A percentile compares a stretch with the other conserved stretches of the same genome.
These are phyloP conservation scores for Hyperopisus bebe DNA, from an alignment of 2,113 vertebrate species.

Conservation along the genomic window DNA sequence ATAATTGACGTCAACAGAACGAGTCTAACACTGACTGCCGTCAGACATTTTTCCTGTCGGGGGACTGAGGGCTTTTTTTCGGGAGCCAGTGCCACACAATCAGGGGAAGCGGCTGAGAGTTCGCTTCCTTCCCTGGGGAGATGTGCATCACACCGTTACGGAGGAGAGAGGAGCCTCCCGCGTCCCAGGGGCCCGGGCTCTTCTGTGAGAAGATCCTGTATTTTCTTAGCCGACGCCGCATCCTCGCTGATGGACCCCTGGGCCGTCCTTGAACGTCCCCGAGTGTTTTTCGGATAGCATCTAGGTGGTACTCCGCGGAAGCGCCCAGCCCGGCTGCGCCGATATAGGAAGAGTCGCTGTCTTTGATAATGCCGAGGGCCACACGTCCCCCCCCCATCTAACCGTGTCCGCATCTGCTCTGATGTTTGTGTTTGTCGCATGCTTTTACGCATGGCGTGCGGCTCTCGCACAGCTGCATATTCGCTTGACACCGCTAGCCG, in stretches of 20 bases:
- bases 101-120: constrained; percentile 61
- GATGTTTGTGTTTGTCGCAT: background rate
- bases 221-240: constrained; percentile 40
- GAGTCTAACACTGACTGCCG: constrained; percentile 19
- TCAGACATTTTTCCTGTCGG: constrained; percentile 31
- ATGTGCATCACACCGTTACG: constrained; percentile 39
- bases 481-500: background rate
- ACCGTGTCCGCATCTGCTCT: background rate
- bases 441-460: background rate
- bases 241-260: constrained; percentile 26
- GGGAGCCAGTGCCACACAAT: constrained; percentile 52
- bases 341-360: background rate
- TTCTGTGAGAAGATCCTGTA: constrained; percentile 61
- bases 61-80: constrained; percentile 44
- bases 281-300: background rate
- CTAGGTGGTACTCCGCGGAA: background rate
- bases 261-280: background rate
- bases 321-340: background rate
- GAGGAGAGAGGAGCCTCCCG: constrained; percentile 45
- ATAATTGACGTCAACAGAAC: constrained; percentile 13
- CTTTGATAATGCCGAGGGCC: background rate
- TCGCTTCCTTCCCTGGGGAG: constrained; percentile 63
- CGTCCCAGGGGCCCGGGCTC: constrained; percentile 32
- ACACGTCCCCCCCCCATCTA: background rate
- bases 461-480: background rate